These are phyloP conservation scores for Notolepis coatsorum DNA, from an alignment of 2,797 vertebrate genomes.

Conservation along the genomic window DNA sequence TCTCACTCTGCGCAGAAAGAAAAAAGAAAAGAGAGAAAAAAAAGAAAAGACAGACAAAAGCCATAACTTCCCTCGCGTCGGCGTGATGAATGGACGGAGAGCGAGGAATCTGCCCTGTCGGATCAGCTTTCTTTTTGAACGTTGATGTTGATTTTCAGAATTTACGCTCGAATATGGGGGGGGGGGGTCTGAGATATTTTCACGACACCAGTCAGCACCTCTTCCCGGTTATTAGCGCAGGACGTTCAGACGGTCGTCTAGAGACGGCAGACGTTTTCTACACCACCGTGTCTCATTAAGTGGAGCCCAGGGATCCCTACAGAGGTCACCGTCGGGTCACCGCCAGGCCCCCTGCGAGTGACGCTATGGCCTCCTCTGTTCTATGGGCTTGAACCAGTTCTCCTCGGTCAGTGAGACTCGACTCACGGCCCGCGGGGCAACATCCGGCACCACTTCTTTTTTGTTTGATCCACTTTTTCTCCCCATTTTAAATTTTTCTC, in stretches of 20 bases:
- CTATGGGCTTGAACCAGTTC: slow-evolving; percentile 66
- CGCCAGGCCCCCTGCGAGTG: slow-evolving; percentile 25
- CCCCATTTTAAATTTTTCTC: no score
- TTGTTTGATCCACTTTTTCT: no score
- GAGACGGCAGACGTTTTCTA: slow-evolving; percentile 56
- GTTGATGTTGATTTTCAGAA: no score
- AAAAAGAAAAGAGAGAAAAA: no score
- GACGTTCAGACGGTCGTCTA: slow-evolving; percentile 38
- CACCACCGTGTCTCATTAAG: slow-evolving; percentile 49
- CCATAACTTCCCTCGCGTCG: slow-evolving; percentile 12
- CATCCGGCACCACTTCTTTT: no score
- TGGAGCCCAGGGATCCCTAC: slow-evolving; percentile 49
- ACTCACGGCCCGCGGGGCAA: no score
- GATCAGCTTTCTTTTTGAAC: slow-evolving; percentile 25
- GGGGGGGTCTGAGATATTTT: no score
- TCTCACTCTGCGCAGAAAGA: slow-evolving; percentile 21
- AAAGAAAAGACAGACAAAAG: slow-evolving; percentile 4
- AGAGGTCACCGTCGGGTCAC: slow-evolving; percentile 45
- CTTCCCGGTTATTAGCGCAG: slow-evolving; percentile 4
- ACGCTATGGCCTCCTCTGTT: slow-evolving; percentile 43
- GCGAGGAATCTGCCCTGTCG: slow-evolving; percentile 13
- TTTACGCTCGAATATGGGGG: no score
- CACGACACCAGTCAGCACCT: no score
- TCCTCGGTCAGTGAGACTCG: no score
- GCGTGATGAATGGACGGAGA: slow-evolving; percentile 29